A percentile compares a stretch with the other conserved stretches of the same genome.
phyloP scores from a whole-genome alignment of 1,140 invertebrate species.

The Danaus plexippus region DNA sequence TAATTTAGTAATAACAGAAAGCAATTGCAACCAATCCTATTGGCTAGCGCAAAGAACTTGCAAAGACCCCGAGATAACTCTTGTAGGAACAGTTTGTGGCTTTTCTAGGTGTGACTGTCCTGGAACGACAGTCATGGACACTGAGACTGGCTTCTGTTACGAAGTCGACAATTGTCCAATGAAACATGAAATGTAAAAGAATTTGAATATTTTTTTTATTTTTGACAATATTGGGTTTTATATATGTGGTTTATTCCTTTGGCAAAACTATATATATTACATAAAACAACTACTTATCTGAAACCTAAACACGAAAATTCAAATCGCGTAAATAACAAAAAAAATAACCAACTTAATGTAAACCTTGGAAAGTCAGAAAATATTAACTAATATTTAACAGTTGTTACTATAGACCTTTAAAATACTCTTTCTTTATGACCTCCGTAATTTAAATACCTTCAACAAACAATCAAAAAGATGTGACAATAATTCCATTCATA shows the following conservation, averaged over 20 bases:
- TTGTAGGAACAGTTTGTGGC: constrained; percentile 35
- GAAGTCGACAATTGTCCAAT: constrained; percentile 39
- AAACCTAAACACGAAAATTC: no score
- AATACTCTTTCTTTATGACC: no score
- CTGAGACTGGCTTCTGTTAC: constrained; percentile 38
- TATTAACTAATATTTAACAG: no score
- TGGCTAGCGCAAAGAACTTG: constrained; percentile 37
- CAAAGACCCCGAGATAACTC: constrained; percentile 27
- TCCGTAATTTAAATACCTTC: no score
- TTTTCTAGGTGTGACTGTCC: constrained; percentile 43
- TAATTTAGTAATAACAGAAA: constrained; percentile 27
- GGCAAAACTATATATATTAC: no score
- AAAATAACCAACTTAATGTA: no score
- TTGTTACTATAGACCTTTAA: no score
- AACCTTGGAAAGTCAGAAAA: no score
- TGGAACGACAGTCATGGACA: constrained; percentile 30
- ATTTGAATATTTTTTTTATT: neutral
- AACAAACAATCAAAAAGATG: no score
- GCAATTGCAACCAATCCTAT: constrained; percentile 28
- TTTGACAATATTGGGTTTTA: neutral
- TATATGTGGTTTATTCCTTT: neutral
- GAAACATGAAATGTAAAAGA: constrained; percentile 20
- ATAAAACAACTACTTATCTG: no score
- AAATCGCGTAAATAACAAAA: no score
- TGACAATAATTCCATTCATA: no score